Percentiles rank a stretch among this genome's conserved stretches.
Evolutionary conservation across 2,113 vertebrate species (phyloP).

Genomic region (Lagenorhynchus albirostris): DNA sequence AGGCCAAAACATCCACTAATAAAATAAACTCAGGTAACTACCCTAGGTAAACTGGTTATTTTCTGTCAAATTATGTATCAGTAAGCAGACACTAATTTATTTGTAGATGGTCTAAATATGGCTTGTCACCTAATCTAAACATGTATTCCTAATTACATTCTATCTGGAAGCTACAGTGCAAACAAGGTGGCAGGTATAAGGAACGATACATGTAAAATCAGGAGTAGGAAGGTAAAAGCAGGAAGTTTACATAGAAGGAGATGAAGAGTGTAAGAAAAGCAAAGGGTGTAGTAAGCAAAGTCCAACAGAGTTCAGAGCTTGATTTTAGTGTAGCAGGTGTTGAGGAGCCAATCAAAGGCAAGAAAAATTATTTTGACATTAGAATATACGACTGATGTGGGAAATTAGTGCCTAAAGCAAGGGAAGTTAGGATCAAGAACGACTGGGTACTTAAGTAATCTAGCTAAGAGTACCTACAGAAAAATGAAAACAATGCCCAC

Average conservation of each 20-base stretch:
- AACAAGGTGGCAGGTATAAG: background rate
- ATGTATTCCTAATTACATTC: background rate
- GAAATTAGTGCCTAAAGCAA: background rate
- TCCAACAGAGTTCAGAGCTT: background rate
- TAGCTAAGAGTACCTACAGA: background rate
- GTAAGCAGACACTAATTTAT: background rate
- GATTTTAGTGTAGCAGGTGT: background rate
- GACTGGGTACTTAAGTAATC: background rate
- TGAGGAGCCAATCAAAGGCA: background rate
- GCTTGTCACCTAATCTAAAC: background rate
- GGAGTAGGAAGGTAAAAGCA: background rate
- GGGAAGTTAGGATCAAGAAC: background rate
- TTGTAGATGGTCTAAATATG: background rate
- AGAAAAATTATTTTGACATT: background rate
- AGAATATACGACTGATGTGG: background rate
- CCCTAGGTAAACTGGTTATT: background rate
- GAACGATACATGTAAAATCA: background rate
- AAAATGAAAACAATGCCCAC: background rate
- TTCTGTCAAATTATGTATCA: background rate
- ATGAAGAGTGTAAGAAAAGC: background rate
- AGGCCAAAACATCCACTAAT: background rate
- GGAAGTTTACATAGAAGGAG: background rate
- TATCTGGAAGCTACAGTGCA: background rate
- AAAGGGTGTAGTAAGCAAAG: background rate
- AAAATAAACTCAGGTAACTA: background rate